These are phyloP conservation scores for Drosophila sechellia DNA, from an alignment of 1,140 invertebrate genomes.

Conservation along the genomic window DNA sequence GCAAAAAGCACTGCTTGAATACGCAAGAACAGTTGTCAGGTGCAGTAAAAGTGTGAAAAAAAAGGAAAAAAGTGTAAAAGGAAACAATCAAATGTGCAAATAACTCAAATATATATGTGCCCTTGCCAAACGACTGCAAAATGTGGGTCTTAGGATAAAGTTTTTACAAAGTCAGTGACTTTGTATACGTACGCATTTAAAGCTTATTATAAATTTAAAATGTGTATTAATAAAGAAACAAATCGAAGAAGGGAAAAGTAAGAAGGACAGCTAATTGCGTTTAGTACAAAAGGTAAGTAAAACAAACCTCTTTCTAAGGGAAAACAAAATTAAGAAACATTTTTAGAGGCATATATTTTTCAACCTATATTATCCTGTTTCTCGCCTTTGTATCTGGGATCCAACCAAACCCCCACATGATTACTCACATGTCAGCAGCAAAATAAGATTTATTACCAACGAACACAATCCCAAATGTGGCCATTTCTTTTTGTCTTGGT, in stretches of 20 bases:
- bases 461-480: constrained; percentile 50
- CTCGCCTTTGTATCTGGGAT: constrained; percentile 4
- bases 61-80: neutral
- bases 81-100: constrained; percentile 1
- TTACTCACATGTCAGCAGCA: constrained; percentile 48
- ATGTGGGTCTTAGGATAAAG: neutral
- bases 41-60: neutral
- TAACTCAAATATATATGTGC: constrained; percentile 1
- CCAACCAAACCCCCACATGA: constrained; percentile 32
- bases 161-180: constrained; percentile 5
- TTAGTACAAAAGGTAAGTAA: neutral
- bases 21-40: constrained; percentile 8
- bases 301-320: no score
- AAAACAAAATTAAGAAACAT: no score
- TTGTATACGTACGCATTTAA: constrained; percentile 4
- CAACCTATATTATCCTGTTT: neutral
- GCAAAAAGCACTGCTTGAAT: neutral
- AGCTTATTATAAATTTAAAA: constrained; percentile 3
- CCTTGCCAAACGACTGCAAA: neutral
- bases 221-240: neutral
- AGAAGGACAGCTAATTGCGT: neutral
- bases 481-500: constrained; percentile 53
- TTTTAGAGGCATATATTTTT: no score
- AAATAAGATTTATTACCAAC: constrained; percentile 63
- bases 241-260: neutral